Evolutionary conservation across 2,888 invertebrate genomes (phyloP).

Genomic region (Drosophila niveifrons): DNA sequence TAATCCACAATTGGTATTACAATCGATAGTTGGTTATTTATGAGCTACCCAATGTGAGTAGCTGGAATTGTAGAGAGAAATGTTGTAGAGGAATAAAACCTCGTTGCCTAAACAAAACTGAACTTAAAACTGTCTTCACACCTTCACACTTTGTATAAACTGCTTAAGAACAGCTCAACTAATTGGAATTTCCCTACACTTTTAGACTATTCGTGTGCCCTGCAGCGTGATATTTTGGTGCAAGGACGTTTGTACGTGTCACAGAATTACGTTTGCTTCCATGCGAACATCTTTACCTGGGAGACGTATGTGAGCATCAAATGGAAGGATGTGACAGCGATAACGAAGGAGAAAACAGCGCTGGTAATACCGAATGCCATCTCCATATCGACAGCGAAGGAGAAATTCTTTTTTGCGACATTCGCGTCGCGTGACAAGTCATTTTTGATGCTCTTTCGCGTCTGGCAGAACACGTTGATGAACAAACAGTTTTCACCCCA

Average conservation of each 20-base stretch:
- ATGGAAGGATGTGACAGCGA: conserved; percentile 96
- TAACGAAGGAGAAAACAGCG: conserved; percentile 97
- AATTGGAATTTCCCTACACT: neutral
- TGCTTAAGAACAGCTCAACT: neutral
- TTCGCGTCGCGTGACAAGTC: conserved; percentile 97
- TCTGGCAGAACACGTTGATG: conserved; percentile 98
- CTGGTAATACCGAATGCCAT: conserved; percentile 98
- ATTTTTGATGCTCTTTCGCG: conserved; percentile 96
- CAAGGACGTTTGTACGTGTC: conserved; percentile 98
- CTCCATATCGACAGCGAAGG: conserved; percentile 91
- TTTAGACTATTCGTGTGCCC: conserved; percentile 97
- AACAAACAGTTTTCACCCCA: conserved; percentile 93
- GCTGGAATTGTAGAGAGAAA: too few species aligned
- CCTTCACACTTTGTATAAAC: neutral
- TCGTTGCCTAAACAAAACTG: too few species aligned
- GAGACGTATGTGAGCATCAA: conserved; percentile 94
- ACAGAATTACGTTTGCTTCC: conserved; percentile 97
- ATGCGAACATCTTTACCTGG: conserved; percentile 99
- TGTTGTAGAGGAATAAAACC: too few species aligned
- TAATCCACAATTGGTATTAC: neutral
- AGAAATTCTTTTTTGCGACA: conserved; percentile 97
- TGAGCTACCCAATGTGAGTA: neutral
- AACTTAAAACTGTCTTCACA: neutral
- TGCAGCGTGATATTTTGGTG: conserved; percentile 97
- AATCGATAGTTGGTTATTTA: neutral